Evolutionary conservation across 1,140 invertebrate species (phyloP).

Genomic region (Drosophila kohkoa): DNA sequence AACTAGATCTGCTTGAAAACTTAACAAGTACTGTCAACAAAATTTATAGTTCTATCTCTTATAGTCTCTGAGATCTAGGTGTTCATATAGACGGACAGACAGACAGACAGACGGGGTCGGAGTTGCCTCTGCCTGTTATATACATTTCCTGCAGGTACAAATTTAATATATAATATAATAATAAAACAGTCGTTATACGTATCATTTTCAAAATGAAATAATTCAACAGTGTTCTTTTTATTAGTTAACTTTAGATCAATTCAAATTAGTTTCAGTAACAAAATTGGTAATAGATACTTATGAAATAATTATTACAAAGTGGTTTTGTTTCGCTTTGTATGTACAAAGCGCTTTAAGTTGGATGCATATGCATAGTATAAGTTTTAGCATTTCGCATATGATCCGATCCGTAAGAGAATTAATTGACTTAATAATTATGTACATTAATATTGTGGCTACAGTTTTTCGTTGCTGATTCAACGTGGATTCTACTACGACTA

Average conservation of each 20-base stretch:
- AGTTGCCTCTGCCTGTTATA: too few species aligned
- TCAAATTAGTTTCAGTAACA: slow-evolving; percentile 55
- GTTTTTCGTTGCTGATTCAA: slow-evolving; percentile 49
- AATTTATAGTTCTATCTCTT: too few species aligned
- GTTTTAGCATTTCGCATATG: slow-evolving; percentile 20
- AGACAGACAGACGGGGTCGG: too few species aligned
- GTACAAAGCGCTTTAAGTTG: slow-evolving; percentile 46
- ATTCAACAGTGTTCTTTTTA: slow-evolving; percentile 53
- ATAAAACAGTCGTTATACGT: neutral
- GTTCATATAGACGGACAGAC: too few species aligned
- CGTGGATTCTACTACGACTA: slow-evolving; percentile 15
- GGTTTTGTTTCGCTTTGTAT: slow-evolving; percentile 18
- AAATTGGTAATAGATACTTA: slow-evolving; percentile 47
- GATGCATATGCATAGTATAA: slow-evolving; percentile 16
- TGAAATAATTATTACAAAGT: slow-evolving; percentile 12
- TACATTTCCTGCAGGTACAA: too few species aligned
- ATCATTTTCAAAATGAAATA: slow-evolving; percentile 55
- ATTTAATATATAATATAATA: neutral
- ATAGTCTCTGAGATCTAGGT: too few species aligned
- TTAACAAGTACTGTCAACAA: too few species aligned
- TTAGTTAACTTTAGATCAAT: slow-evolving; percentile 53
- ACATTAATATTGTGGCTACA: slow-evolving; percentile 36
- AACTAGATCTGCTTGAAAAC: too few species aligned
- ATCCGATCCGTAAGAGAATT: slow-evolving; percentile 39
- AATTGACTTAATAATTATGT: slow-evolving; percentile 54